Evolutionary conservation across 2,888 invertebrate species (phyloP).

Genomic region (Gymnosoma rotundatum): DNA sequence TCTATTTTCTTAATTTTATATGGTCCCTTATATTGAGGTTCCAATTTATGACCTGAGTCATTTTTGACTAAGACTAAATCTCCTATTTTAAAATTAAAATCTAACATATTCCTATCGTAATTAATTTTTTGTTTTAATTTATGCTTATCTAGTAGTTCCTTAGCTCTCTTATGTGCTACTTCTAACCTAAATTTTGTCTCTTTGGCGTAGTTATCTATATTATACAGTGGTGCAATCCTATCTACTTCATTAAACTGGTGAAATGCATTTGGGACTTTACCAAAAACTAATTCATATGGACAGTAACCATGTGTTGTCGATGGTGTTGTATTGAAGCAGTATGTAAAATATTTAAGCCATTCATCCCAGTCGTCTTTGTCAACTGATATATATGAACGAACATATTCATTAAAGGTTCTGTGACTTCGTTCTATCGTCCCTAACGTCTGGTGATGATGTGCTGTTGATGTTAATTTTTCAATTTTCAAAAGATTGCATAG

Average conservation of each 20-base stretch:
- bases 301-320: slow-evolving; percentile 29
- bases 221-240: slow-evolving; percentile 24
- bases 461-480: slow-evolving; percentile 24
- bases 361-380: slow-evolving; percentile 58
- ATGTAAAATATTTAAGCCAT: slow-evolving; percentile 44
- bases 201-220: slow-evolving; percentile 35
- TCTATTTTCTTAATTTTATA: slow-evolving; percentile 3
- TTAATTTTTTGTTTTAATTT: slow-evolving; percentile 25
- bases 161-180: slow-evolving; percentile 19
- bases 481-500: slow-evolving; percentile 26
- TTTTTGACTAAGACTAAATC: slow-evolving; percentile 16
- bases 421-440: slow-evolving; percentile 29
- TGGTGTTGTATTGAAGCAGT: slow-evolving; percentile 18
- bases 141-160: slow-evolving; percentile 18
- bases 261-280: slow-evolving; percentile 2
- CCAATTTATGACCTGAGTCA: neutral
- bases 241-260: neutral
- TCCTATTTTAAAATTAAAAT: slow-evolving; percentile 29
- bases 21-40: neutral
- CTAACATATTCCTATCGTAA: slow-evolving; percentile 10
- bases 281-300: slow-evolving; percentile 43
- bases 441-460: slow-evolving; percentile 22
- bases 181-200: neutral
- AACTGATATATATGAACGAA: slow-evolving; percentile 6
- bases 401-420: slow-evolving; percentile 24